These are phyloP conservation scores for Euphonia xanthogaster DNA, from an alignment of 2,797 vertebrate species.

Conservation along the genomic window DNA sequence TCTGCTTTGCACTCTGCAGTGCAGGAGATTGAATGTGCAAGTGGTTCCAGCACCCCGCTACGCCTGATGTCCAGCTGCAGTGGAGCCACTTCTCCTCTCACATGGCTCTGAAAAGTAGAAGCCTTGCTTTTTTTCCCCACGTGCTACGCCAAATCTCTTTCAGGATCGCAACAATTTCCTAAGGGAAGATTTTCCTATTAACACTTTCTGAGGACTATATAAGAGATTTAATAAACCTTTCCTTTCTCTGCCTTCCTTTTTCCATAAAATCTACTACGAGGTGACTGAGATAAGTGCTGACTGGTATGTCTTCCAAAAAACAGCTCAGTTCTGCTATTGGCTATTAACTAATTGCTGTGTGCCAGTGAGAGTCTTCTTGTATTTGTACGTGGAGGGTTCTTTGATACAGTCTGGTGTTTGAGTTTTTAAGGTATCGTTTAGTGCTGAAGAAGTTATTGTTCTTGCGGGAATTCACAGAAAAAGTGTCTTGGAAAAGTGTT, in stretches of 20 bases:
- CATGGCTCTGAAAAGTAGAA: not conserved
- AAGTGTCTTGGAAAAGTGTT: not conserved
- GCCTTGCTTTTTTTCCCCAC: not conserved
- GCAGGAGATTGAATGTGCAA: not conserved
- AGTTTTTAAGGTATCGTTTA: not conserved
- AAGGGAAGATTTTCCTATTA: not conserved
- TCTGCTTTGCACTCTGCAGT: not conserved
- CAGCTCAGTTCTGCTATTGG: not conserved
- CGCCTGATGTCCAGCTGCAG: not conserved
- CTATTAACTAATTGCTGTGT: not conserved
- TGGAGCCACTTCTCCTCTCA: not conserved
- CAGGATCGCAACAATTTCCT: not conserved
- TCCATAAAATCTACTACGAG: not conserved
- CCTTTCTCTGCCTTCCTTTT: not conserved
- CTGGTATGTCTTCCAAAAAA: not conserved
- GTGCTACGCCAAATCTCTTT: not conserved
- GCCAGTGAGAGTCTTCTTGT: not conserved
- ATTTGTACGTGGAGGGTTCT: not conserved
- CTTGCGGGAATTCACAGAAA: not conserved
- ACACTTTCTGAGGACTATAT: not conserved
- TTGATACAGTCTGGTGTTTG: not conserved
- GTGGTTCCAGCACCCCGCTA: not conserved
- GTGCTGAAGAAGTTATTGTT: not conserved
- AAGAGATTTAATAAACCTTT: not conserved
- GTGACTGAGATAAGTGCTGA: not conserved